Evolutionary conservation across 2,113 vertebrate species (phyloP), one percentile per base, ranked within the genome.

Genomic region (Lophotis ruficrista): DNA sequence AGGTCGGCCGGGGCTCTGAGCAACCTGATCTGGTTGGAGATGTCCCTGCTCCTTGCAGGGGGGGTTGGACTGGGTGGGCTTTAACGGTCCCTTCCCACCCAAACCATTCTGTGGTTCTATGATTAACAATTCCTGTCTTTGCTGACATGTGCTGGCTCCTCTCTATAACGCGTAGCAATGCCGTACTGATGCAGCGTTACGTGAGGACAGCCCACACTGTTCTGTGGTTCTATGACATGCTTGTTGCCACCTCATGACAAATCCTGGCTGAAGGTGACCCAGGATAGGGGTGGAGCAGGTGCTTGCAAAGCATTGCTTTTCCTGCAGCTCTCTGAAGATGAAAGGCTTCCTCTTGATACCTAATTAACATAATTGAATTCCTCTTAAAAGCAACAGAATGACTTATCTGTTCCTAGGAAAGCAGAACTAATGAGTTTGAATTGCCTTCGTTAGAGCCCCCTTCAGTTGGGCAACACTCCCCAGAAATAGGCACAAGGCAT

Each of bases 371-470:
- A 72, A 95, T 84, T 64, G 14, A 94, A 95, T 96, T 96, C 87
- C 89, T 96, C 87, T 89, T 93, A 22, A 89, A 78, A 84, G 86
- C 89, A 92, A 5, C 48, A 94, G 51, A 4, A 61, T 92, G 91
- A 87, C 81, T 91, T 93, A 94, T 64, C 93, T 96, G 45, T 93
- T 89, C 70, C 73, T 82, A 87, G 82, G 91, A 92, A 96, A 97
- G 94, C 96, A 96, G 96, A 96, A 95, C 87, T 91, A 83, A 77
- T 77, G 85, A 96, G 85, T 84, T 77, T 65, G 62, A 91, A 93
- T 92, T 90, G 87, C 69, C 72, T 87, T 76, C 13, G 17, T 77
- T 71, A 57, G 80, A 89, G 53, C 73, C 69, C 71, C 69, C 47
- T 87, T 84, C 41, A 31, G 69, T 47, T 95, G 86, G 84, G 91